Evolutionary conservation across 2,113 vertebrate genomes (phyloP), one percentile per base, ranked within the genome.

Genomic region (Indicator maculatus): DNA sequence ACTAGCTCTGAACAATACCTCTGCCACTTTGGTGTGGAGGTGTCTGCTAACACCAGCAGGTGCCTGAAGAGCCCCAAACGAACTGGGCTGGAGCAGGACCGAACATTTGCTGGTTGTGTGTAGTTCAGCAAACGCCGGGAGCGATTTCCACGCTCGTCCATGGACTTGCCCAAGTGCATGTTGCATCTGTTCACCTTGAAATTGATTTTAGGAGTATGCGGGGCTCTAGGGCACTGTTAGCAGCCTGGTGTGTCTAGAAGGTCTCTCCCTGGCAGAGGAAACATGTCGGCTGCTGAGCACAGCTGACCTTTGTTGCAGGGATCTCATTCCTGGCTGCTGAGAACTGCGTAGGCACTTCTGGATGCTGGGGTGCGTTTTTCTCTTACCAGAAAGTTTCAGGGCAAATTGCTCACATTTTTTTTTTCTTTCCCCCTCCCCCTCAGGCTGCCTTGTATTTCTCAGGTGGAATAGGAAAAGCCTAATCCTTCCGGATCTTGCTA

Each of bases 111-210:
- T 82, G n/a, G 17, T 26, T 44, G 50, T 9, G 44, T 75, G 50
- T 21, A 39, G 70, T 50, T 58, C 73, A 79, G 2, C 63, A 64
- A 59, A 89, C 0, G 2, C 94, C 85, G 84, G 45, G 66, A 95
- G 33, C 1, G 0, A 85, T 93, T 95, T 92, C 90, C 84, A 85
- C 1, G 67, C 87, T 78, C 1, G 1, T 69, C 64, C 6, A 0
- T 59, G 74, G 45, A 39, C 59, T 76, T 41, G 45, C 20, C 60
- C 9, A 0, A 55, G 39, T 41, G 16, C 15, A 5, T 4, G 7
- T 74, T 88, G 72, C 91, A 94, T 93, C 96, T 96, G 90, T 95
- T 92, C 71, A 66, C 91, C 95, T 93, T 87, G 70, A 96, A 96
- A 96, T 96, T 33, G 71, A 94, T 93, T 96, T 89, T 33, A 36